Evolutionary conservation across 2,113 vertebrate genomes (phyloP).

Genomic region (Apteryx mantelli): DNA sequence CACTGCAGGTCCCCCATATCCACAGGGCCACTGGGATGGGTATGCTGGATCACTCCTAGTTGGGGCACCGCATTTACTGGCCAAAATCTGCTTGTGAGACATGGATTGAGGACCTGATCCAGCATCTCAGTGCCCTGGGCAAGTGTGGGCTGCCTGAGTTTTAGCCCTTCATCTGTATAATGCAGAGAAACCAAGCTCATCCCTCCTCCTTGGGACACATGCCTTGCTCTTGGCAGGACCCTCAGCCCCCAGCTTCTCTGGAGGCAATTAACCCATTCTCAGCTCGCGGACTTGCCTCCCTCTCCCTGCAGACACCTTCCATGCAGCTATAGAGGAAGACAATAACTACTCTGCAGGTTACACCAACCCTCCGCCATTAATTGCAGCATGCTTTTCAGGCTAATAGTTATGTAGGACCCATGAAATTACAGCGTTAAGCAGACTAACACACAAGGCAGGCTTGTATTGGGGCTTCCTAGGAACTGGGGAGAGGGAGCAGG

Average conservation of each 20-base stretch:
- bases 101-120: not conserved
- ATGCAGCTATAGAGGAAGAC: rapidly evolving
- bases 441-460: not conserved
- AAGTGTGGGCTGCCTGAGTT: not conserved
- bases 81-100: not conserved
- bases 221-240: not conserved
- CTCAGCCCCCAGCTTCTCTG: not conserved
- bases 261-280: not conserved
- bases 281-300: not conserved
- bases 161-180: not conserved
- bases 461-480: not conserved
- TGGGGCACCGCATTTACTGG: not conserved
- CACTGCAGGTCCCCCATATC: not conserved
- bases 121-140: not conserved
- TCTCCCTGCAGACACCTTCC: not conserved
- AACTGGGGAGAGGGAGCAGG: not conserved
- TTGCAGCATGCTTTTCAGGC: not conserved
- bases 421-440: not conserved
- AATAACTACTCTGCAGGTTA: not conserved
- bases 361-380: not conserved
- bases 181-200: not conserved
- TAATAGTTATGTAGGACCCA: not conserved
- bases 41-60: not conserved
- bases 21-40: not conserved
- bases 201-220: not conserved